Evolutionary conservation across 1,140 invertebrate genomes (phyloP).

Genomic region (Halesus radiatus): DNA sequence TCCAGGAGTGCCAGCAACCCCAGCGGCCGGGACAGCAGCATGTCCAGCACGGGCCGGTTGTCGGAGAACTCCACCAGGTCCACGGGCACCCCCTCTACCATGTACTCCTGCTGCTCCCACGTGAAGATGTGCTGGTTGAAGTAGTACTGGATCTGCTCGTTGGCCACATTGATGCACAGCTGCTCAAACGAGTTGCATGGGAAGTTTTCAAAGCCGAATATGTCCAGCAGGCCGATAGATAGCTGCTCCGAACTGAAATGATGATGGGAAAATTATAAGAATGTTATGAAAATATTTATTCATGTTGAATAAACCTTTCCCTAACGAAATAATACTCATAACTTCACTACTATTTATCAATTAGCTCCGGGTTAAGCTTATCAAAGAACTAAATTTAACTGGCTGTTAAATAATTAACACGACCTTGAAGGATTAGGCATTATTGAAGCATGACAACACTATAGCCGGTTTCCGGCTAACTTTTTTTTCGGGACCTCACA

Average conservation of each 20-base stretch:
- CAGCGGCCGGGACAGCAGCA: constrained; percentile 84
- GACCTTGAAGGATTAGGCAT: too few relatives aligned
- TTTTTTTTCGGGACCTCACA: too few relatives aligned
- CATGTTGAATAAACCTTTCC: too few relatives aligned
- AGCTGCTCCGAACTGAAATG: constrained; percentile 74
- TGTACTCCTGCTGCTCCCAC: constrained; percentile 88
- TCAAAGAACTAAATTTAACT: too few relatives aligned
- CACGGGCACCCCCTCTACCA: constrained; percentile 86
- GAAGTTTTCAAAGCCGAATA: constrained; percentile 92
- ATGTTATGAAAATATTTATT: too few relatives aligned
- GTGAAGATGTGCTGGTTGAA: constrained; percentile 90
- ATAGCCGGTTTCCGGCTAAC: too few relatives aligned
- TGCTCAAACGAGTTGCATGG: constrained; percentile 88
- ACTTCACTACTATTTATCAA: too few relatives aligned
- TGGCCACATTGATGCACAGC: constrained; percentile 89
- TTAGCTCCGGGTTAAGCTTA: too few relatives aligned
- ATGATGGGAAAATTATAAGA: too few relatives aligned
- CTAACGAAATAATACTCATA: too few relatives aligned
- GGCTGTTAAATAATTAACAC: too few relatives aligned
- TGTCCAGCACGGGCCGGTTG: constrained; percentile 86
- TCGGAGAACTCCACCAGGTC: constrained; percentile 86
- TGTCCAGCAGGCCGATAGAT: constrained; percentile 84
- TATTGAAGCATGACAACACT: too few relatives aligned
- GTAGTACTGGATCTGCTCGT: constrained; percentile 87
- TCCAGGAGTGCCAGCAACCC: constrained; percentile 87